Conservation (phyloP, 2,113 vertebrate genomes). For the Otus sunia region DNA sequence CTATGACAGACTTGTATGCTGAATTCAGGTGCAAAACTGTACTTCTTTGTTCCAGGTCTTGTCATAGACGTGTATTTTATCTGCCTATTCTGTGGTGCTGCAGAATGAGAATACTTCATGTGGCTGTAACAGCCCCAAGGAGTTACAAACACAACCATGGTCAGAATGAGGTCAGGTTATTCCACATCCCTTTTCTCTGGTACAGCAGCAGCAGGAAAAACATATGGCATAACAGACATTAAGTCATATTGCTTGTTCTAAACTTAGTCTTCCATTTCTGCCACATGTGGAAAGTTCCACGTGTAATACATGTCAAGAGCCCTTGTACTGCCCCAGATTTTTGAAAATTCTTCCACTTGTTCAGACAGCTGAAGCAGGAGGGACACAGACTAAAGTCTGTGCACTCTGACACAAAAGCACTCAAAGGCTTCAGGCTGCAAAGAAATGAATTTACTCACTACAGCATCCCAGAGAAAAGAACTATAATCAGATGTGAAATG, state of each 20-base stretch:
- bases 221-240: conserved; percentile 57
- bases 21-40: neutral
- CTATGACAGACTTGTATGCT: neutral
- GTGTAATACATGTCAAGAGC: conserved; percentile 18
- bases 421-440: neutral
- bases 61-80: neutral
- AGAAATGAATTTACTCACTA: neutral
- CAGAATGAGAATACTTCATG: neutral
- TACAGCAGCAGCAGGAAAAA: conserved; percentile 48
- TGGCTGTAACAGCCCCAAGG: neutral
- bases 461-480: neutral
- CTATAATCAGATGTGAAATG: neutral
- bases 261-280: conserved; percentile 43
- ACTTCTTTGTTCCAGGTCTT: neutral
- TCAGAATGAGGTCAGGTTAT: conserved; percentile 47
- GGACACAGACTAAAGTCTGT: neutral
- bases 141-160: neutral
- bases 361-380: neutral
- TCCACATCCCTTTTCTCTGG: neutral
- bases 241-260: conserved; percentile 53
- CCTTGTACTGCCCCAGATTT: neutral
- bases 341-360: neutral
- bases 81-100: neutral
- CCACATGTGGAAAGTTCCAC: conserved; percentile 42
- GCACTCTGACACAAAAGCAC: neutral